Evolutionary conservation across 1,140 invertebrate genomes (phyloP).

Genomic region (Tetragnatha versicolor): DNA sequence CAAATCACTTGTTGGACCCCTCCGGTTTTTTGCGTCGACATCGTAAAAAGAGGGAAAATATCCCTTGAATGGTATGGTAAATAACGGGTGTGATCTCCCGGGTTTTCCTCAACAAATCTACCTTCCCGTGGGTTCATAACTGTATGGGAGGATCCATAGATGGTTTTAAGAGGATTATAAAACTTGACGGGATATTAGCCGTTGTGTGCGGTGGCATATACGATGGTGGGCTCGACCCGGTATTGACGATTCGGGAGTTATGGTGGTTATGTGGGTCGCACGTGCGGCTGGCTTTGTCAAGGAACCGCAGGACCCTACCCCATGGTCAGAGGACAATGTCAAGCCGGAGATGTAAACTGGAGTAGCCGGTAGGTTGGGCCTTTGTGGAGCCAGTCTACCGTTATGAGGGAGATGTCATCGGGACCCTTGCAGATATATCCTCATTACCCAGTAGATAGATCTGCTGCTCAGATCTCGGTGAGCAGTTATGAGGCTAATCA

Average conservation of each 20-base stretch:
- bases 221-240: not conserved
- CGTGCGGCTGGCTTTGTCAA: slow-evolving; percentile 10
- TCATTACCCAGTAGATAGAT: too few relatives aligned
- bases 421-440: too few relatives aligned
- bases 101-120: slow-evolving; percentile 2
- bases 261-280: slow-evolving; percentile 22
- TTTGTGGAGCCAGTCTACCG: too few relatives aligned
- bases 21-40: not conserved
- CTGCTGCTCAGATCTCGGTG: too few relatives aligned
- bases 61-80: slow-evolving; percentile 32
- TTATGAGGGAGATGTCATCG: too few relatives aligned
- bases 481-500: too few relatives aligned
- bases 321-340: not conserved
- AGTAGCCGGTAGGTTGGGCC: too few relatives aligned
- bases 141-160: too few relatives aligned
- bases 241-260: not conserved
- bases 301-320: not conserved
- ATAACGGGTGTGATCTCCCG: slow-evolving; percentile 37
- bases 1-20: slow-evolving; percentile 34
- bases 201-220: not conserved
- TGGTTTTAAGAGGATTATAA: slow-evolving; percentile 32
- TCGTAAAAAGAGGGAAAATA: not conserved
- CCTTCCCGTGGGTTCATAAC: slow-evolving; percentile 27
- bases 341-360: not conserved
- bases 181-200: slow-evolving; percentile 24